These are phyloP conservation scores for Drosophila neocordata DNA, from an alignment of 1,140 invertebrate species.

Conservation along the genomic window DNA sequence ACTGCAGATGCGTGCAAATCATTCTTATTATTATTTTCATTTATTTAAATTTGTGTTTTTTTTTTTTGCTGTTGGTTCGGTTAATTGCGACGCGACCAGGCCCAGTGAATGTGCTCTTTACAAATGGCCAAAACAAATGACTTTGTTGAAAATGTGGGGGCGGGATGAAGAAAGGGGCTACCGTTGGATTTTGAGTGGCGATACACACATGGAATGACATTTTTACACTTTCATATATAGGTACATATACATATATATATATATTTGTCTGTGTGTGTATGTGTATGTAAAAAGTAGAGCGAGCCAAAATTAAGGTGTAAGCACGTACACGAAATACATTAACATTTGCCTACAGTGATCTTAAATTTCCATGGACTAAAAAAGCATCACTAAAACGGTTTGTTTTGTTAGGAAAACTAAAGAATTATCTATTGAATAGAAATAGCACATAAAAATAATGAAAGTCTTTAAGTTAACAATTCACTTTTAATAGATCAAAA, in stretches of 20 bases:
- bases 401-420: neutral
- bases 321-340: constrained; percentile 55
- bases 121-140: constrained; percentile 25
- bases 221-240: constrained; percentile 37
- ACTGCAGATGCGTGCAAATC: constrained; percentile 52
- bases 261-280: neutral
- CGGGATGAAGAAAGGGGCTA: neutral
- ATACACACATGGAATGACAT: constrained; percentile 56
- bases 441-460: too few relatives aligned
- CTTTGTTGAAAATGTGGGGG: neutral
- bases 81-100: constrained; percentile 56
- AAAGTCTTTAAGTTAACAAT: too few relatives aligned
- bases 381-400: neutral
- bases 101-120: constrained; percentile 36
- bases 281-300: neutral
- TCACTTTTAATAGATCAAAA: too few relatives aligned
- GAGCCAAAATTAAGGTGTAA: constrained; percentile 64
- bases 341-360: neutral
- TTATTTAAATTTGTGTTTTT: constrained; percentile 16
- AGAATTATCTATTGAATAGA: too few relatives aligned
- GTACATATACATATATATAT: constrained; percentile 16
- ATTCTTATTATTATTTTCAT: constrained; percentile 21
- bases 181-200: constrained; percentile 17
- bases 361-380: neutral
- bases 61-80: constrained; percentile 27